Base-by-base conservation (phyloP, 2,797 vertebrate genomes). In the Chiroxiphia lanceolata region DNA sequence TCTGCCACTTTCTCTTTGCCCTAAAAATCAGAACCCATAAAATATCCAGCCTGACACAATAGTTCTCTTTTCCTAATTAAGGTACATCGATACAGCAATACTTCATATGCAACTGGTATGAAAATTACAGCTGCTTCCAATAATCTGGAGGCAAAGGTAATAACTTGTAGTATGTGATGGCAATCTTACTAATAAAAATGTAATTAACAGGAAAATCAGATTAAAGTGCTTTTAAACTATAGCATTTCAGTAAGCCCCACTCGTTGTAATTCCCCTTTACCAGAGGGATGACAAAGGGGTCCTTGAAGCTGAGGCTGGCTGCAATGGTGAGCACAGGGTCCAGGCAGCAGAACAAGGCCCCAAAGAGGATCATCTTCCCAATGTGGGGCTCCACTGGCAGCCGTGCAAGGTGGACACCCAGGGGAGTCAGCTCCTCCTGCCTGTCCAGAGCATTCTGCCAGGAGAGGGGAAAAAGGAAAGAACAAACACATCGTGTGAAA, bases 301-400 rank as follows among this genome's bases (percentile, higher is more conserved):
- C 99, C 98, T 99, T 99, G 98, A 99, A 99, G 98, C 99, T 99
- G 96, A 99, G 99, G 70, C 99, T 99, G 48, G 99, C 99, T 27
- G 99, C 99, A n/a, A 99, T 99, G 56, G 98, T 99, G 50, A 99
- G 98, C 0, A 99, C 98, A 1, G 99, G 99, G 96, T 99, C 99
- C 85, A 99, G 97, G 97, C 99, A 99, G 95, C 99, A 99, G 96
- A 99, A 97, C 53, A 99, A 97, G 57, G 99, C 99, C 84, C 99
- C 99, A 26, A 99, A 99, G 56, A 99, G 98, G 97, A 99, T 99
- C 98, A 99, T 99, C 93, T 99, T 99, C 44, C 99, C 99, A 6
- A 99, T 99, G 96, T 99, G 99, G 0, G 99, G 99, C 94, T 99
- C 99, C 71, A 99, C 99, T 0, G 99, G 99, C 59, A 99, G 97